A percentile compares a stretch with the other conserved stretches of the same genome.
phyloP scores from a whole-genome alignment of 2,888 invertebrate species.

The Diabrotica balteata region DNA sequence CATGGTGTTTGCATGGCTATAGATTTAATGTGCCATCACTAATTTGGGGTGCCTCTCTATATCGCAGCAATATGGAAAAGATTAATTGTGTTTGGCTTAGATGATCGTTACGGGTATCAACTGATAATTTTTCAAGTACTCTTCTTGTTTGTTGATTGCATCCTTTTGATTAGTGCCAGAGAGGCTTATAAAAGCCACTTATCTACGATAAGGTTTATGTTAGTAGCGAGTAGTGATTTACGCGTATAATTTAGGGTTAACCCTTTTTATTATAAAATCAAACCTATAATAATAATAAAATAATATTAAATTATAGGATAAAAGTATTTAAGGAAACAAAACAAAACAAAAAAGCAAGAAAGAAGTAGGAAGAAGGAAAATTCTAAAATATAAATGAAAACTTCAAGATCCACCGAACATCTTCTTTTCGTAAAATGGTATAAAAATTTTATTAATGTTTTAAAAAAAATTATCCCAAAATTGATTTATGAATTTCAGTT shows the following conservation, averaged over 20 bases:
- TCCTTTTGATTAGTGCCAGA: slow-evolving; percentile 17
- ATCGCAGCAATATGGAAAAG: slow-evolving; percentile 54
- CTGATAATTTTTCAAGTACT: slow-evolving; percentile 52
- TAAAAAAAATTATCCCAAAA: too few relatives aligned
- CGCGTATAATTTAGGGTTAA: too few relatives aligned
- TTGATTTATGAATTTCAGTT: too few relatives aligned
- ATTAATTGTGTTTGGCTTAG: slow-evolving; percentile 54
- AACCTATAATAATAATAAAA: neutral
- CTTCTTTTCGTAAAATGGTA: too few relatives aligned
- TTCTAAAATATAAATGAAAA: too few relatives aligned
- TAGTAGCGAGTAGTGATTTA: neutral
- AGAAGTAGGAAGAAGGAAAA: too few relatives aligned
- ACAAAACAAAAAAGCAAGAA: too few relatives aligned
- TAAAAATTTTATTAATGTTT: too few relatives aligned
- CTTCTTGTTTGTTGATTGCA: slow-evolving; percentile 28
- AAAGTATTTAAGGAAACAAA: too few relatives aligned
- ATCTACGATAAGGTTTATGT: neutral
- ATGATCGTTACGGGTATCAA: slow-evolving; percentile 52
- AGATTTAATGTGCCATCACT: slow-evolving; percentile 62
- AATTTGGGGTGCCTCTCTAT: slow-evolving; percentile 58
- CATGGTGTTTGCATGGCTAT: slow-evolving; percentile 59
- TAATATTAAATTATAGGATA: too few relatives aligned
- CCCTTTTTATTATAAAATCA: neutral
- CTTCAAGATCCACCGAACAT: too few relatives aligned
- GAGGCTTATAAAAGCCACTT: slow-evolving; percentile 12